Evolutionary conservation across 35 echinoderm and acorn worm genomes (phyloP).

Genomic region (Apostichopus californicus): DNA sequence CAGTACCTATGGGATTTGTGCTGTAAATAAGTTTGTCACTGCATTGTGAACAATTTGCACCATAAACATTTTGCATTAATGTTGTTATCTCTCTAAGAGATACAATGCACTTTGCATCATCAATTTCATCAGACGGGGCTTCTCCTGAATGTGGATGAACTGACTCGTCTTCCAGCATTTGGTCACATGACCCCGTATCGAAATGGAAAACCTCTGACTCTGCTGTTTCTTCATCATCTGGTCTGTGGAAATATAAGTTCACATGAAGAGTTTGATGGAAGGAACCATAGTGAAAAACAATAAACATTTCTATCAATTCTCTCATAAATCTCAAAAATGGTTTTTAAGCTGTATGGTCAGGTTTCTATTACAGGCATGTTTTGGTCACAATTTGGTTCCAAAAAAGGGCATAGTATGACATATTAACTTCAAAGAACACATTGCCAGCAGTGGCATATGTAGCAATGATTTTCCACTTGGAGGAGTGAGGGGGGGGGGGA

Average conservation of each 20-base stretch:
- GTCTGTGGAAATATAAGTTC: not conserved
- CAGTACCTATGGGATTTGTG: not conserved
- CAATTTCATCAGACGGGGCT: not conserved
- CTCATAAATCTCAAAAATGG: too few relatives aligned
- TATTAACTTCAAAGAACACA: too few relatives aligned
- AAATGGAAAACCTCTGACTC: not conserved
- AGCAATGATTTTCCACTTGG: too few relatives aligned
- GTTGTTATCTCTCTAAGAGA: not conserved
- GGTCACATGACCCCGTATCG: not conserved
- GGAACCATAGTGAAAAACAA: too few relatives aligned
- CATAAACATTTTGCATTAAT: not conserved
- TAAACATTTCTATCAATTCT: too few relatives aligned
- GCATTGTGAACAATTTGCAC: not conserved
- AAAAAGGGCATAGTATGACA: too few relatives aligned
- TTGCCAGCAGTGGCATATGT: too few relatives aligned
- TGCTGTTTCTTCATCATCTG: not conserved
- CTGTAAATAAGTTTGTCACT: not conserved
- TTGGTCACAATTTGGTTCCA: too few relatives aligned
- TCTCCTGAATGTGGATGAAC: not conserved
- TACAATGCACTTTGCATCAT: slow-evolving; percentile 36
- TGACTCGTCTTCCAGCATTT: not conserved
- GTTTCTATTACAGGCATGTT: too few relatives aligned
- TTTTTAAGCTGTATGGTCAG: too few relatives aligned
- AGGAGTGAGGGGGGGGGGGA: too few relatives aligned
- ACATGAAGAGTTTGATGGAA: too few relatives aligned